Base-by-base conservation (phyloP, 2,797 vertebrate species). In the Sebastes paucispinis region DNA sequence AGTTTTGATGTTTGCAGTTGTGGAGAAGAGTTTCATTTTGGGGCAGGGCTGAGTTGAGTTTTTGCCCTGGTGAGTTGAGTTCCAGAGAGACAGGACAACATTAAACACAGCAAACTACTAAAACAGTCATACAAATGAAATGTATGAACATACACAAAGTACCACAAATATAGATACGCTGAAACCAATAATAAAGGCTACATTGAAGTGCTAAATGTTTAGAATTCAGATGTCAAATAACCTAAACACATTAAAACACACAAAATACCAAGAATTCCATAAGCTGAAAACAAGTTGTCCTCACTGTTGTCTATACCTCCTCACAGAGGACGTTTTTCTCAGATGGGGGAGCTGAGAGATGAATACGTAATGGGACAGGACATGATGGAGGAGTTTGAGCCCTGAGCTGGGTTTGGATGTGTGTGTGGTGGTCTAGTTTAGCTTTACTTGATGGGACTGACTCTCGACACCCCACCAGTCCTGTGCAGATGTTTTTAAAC, bases 371-470 rank as follows among this genome's bases (percentile, higher is more conserved):
- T 59, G 13, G 47, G 71, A 80, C 72, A 73, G 74, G 74, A 24
- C 54, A 70, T 67, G 79, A 86, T 82, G 74, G 80, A 84, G 75
- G 83, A 80, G 60, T 75, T 70, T 69, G 57, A 59, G 70, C 64
- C 67, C 25, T 59, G 25, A 47, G 29, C 29, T 32, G 63, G 50
- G 59, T 69, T 31, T 57, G 31, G 55, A 81, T 66, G 73, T 57
- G 65, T 52, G 75, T 58, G 69, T 64, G 36, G 52, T 77, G 72
- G 47, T 73, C 39, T 34, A 6, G 43, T 22, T 75, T 13, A 62
- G 7, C 66, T 34, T 8, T 24, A 50, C 57, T 62, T 22, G 22
- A 29, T 8, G 10, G 18, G 6, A 54, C 29, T 27, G 25, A 52
- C 58, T 52, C 32, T 22, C 50, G 55, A 75, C 24, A 32, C 12